Evolutionary conservation across 2,888 invertebrate species (phyloP).

Genomic region (Ophion ellenae): DNA sequence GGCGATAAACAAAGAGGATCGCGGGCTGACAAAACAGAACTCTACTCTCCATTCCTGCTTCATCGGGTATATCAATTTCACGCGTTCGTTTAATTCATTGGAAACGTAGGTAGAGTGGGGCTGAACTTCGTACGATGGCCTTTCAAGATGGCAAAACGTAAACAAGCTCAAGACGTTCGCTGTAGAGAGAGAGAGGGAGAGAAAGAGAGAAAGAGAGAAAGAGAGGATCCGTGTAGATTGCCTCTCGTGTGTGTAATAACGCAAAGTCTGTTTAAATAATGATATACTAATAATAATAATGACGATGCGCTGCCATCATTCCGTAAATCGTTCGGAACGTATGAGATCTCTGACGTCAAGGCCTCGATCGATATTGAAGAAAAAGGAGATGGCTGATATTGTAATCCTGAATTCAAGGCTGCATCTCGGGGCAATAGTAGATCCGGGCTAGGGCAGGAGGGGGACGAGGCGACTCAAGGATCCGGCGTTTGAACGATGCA

Average conservation of each 20-base stretch:
- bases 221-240: background rate
- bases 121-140: constrained; percentile 59
- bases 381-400: constrained; percentile 40
- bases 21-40: constrained; percentile 34
- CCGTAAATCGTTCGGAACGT: constrained; percentile 17
- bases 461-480: constrained; percentile 21
- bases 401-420: constrained; percentile 48
- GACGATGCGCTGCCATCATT: background rate
- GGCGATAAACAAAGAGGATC: constrained; percentile 29
- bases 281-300: constrained; percentile 27
- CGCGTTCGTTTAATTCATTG: background rate
- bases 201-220: background rate
- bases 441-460: background rate
- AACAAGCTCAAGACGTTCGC: constrained; percentile 44
- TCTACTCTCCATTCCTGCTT: constrained; percentile 7
- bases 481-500: constrained; percentile 13
- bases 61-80: constrained; percentile 21
- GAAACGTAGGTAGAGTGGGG: constrained; percentile 15
- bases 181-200: background rate
- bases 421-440: background rate
- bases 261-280: background rate
- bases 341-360: constrained; percentile 40
- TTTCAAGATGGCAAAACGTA: constrained; percentile 57
- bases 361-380: constrained; percentile 37
- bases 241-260: background rate